Conservation (phyloP, 2,888 invertebrate genomes). For the Gryllus longicercus region DNA sequence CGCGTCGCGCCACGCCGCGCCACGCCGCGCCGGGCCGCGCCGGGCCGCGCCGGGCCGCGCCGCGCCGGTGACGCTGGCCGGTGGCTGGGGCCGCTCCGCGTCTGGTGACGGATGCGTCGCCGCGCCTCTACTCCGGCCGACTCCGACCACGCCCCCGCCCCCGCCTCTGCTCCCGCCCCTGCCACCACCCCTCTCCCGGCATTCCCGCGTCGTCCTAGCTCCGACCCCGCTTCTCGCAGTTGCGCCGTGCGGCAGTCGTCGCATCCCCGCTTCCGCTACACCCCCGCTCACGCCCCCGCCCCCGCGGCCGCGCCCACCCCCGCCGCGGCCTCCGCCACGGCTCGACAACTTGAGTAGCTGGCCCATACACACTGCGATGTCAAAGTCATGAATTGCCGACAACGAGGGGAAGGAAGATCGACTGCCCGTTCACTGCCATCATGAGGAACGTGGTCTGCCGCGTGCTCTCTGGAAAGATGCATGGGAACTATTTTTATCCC, state of each 20-base stretch:
- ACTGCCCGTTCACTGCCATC: neutral
- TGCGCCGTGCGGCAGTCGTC: neutral
- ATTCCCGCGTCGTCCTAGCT: no score
- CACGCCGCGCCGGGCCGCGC: no score
- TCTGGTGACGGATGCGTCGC: conserved; percentile 17
- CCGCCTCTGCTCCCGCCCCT: neutral
- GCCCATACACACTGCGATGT: neutral
- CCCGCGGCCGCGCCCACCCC: neutral
- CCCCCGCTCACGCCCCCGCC: neutral
- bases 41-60: neutral
- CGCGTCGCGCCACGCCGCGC: neutral
- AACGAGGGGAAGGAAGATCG: neutral
- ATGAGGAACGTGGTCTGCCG: no score
- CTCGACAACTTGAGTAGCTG: neutral
- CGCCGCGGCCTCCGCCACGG: neutral
- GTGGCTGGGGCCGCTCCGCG: neutral
- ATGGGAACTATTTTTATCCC: no score
- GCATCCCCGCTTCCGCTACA: neutral
- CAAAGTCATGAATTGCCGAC: conserved; percentile 7
- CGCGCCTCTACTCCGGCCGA: neutral
- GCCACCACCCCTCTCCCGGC: neutral
- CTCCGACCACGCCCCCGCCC: neutral
- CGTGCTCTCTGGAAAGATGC: no score
- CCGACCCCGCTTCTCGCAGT: no score
- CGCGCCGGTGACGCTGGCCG: neutral